phyloP scores from a whole-genome alignment of 2,113 vertebrate species.

The Takifugu bimaculatus region DNA sequence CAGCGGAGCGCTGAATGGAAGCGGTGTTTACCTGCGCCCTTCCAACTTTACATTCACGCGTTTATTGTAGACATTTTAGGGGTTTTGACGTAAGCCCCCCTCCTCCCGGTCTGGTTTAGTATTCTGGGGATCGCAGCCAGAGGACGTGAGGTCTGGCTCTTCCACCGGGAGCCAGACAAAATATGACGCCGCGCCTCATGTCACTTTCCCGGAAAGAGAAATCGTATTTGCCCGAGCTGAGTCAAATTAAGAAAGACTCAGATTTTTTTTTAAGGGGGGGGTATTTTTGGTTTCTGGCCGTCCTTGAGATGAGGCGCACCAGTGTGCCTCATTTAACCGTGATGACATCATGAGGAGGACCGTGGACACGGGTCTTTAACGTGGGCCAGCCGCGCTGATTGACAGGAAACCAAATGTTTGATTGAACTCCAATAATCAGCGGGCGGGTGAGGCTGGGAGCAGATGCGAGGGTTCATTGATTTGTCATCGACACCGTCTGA shows the following conservation, averaged over 20 bases:
- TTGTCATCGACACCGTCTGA: slow-evolving; percentile 61
- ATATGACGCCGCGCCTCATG: slow-evolving; percentile 52
- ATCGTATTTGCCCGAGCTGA: slow-evolving; percentile 26
- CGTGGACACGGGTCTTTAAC: slow-evolving; percentile 35
- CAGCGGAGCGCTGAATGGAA: slow-evolving; percentile 42
- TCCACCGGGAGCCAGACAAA: slow-evolving; percentile 62
- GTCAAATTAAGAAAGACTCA: slow-evolving; percentile 18
- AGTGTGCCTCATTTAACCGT: slow-evolving; percentile 50
- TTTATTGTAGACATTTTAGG: slow-evolving; percentile 56
- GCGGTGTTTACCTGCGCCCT: slow-evolving; percentile 13
- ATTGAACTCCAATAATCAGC: slow-evolving; percentile 32
- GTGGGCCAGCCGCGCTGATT: slow-evolving; percentile 22
- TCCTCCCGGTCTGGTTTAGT: slow-evolving; percentile 40
- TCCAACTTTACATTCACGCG: slow-evolving; percentile 61
- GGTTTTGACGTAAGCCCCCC: slow-evolving; percentile 63
- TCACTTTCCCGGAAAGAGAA: slow-evolving; percentile 7
- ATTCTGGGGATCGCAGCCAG: slow-evolving; percentile 64
- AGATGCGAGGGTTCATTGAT: slow-evolving; percentile 56
- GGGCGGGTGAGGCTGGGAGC: slow-evolving; percentile 12
- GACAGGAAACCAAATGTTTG: slow-evolving; percentile 36
- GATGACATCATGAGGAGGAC: slow-evolving; percentile 59
- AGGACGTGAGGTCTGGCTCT: slow-evolving; percentile 70
- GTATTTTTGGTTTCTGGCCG: slow-evolving; percentile 17
- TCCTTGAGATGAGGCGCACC: slow-evolving; percentile 47
- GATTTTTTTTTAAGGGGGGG: slow-evolving; percentile 23